These are phyloP conservation scores for Malthinus flaveolus DNA, from an alignment of 2,888 invertebrate genomes.

Conservation along the genomic window DNA sequence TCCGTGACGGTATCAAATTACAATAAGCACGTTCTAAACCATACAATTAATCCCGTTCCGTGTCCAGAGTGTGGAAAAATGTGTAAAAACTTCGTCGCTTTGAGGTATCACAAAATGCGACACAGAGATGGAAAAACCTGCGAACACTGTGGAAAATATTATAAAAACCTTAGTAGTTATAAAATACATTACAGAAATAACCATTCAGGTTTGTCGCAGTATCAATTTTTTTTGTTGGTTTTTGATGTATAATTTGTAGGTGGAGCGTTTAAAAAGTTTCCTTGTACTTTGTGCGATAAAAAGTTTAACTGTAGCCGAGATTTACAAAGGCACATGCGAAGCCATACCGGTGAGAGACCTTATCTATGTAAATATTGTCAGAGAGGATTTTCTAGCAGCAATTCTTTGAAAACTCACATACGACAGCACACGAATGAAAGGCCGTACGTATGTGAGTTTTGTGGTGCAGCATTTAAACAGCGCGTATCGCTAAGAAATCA, in stretches of 20 bases:
- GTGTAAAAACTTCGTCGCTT: background rate
- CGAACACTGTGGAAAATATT: background rate
- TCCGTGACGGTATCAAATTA: background rate
- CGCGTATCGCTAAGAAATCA: constrained; percentile 22
- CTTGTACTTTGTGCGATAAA: constrained; percentile 21
- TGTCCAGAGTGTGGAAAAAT: background rate
- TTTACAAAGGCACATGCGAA: constrained; percentile 22
- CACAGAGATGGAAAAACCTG: background rate
- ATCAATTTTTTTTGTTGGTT: no score
- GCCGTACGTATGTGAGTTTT: constrained; percentile 21
- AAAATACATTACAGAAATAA: background rate
- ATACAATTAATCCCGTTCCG: background rate
- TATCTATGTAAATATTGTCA: constrained; percentile 20
- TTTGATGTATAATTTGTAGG: background rate
- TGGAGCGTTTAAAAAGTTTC: constrained; percentile 6
- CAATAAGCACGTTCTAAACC: background rate
- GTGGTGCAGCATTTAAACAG: constrained; percentile 20
- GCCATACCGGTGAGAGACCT: constrained; percentile 25
- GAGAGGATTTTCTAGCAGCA: constrained; percentile 21
- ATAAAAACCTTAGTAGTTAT: background rate
- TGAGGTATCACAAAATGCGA: background rate
- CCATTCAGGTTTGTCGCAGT: background rate
- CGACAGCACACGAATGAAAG: constrained; percentile 27
- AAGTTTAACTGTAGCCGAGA: constrained; percentile 8
- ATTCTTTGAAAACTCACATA: constrained; percentile 21